Base-by-base conservation (phyloP, 1,140 invertebrate species). In the Rhyzopertha dominica region DNA sequence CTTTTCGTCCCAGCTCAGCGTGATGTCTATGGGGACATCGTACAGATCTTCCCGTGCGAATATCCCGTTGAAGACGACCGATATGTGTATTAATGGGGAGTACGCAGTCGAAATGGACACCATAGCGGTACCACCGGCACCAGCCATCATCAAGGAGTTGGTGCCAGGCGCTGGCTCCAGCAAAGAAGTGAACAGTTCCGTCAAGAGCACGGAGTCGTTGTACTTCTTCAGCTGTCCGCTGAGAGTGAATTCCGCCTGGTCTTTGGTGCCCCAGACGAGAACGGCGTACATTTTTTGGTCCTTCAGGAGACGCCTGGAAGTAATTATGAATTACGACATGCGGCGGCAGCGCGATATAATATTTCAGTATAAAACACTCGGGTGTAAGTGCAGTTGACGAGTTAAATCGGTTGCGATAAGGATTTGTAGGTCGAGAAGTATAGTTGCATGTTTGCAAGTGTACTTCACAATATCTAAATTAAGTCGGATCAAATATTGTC, bases 101-200 rank as follows among this genome's bases (percentile, higher is more conserved):
- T 85, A 78, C 0, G 81, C 77, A 1, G 83, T 80, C 1, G 80
- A 83, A 0, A 82, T 82, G 0, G 87, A 87, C 0, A 94, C 81
- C 10, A 91, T 82, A 3, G 87, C 89, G 1, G 89, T 92, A 1
- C 86, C 90, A 10, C 87, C 87, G 16, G 80, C 76, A 2, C 85
- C 84, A 8, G 68, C 59, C 68, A 73, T 74, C 53, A 63, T 60
- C 14, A 66, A 53, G 16, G 65, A 63, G 26, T 72, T 71, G 5
- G 70, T 62, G 1, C 71, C 65, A 13, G 73, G 65, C 1, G 81
- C 74, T 0, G 85, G 81, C 54, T 86, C 81, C 38, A 94, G 61
- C 4, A 93, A 63, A 0, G 87, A 77, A n/a, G 85, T 88, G 60
- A 87, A 90, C 53, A 88, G 76, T 60, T 94, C 90, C 1, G 80